Percentiles rank a stretch among this genome's conserved stretches.
Evolutionary conservation across 2,888 invertebrate species (phyloP).

Genomic region (Myathropa florea): DNA sequence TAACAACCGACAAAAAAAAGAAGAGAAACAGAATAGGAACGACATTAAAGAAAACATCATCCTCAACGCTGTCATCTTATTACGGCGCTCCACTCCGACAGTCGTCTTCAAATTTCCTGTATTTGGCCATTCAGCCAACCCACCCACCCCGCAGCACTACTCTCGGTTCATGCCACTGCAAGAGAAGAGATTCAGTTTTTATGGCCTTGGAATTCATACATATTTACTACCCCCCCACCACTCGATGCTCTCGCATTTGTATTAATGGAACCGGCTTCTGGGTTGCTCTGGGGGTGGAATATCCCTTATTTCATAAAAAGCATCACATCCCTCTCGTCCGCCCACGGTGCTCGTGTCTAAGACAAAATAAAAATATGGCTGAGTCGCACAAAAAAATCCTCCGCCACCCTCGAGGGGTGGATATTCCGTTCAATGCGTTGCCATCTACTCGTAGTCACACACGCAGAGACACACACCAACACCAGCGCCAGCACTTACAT

Average conservation of each 20-base stretch:
- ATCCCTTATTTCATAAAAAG: slow-evolving; percentile 69
- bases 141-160: neutral
- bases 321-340: slow-evolving; percentile 29
- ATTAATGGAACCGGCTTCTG: slow-evolving; percentile 41
- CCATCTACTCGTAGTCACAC: slow-evolving; percentile 12
- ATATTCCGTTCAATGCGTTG: slow-evolving; percentile 37
- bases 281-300: slow-evolving; percentile 18
- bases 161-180: neutral
- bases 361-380: slow-evolving; percentile 68
- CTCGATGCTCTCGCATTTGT: slow-evolving; percentile 19
- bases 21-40: slow-evolving; percentile 8
- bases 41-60: slow-evolving; percentile 65
- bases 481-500: neutral
- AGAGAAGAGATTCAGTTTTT: slow-evolving; percentile 57
- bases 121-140: slow-evolving; percentile 13
- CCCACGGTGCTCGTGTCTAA: slow-evolving; percentile 17
- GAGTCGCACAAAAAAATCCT: slow-evolving; percentile 63
- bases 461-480: neutral
- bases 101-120: slow-evolving; percentile 64
- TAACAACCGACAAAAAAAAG: slow-evolving; percentile 11
- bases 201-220: slow-evolving; percentile 66
- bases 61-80: slow-evolving; percentile 54
- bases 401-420: slow-evolving; percentile 6
- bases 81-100: slow-evolving; percentile 10
- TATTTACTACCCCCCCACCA: slow-evolving; percentile 46